A percentile compares a stretch with the other conserved stretches of the same genome.
These are phyloP conservation scores for Liopterus haemorrhoidalis DNA, from an alignment of 2,888 invertebrate species.

Conservation along the genomic window DNA sequence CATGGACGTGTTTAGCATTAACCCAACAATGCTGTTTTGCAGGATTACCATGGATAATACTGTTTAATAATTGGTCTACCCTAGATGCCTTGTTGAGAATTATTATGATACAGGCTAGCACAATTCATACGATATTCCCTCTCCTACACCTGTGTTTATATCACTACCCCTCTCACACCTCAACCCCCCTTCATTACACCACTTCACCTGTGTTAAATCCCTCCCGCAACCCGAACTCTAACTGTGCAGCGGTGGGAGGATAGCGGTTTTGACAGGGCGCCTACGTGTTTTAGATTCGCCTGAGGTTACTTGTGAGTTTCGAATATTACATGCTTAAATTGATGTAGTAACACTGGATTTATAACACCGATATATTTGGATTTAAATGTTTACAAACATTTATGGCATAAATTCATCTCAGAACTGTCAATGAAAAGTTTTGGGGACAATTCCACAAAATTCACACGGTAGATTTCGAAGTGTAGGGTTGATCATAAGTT, in stretches of 20 bases:
- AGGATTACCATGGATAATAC: conserved; percentile 30
- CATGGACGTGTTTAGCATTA: conserved; percentile 34
- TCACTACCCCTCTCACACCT: conserved; percentile 14
- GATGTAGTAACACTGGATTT: too few species aligned
- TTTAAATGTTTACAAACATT: too few species aligned
- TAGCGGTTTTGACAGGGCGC: conserved; percentile 31
- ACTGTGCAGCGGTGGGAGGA: conserved; percentile 9
- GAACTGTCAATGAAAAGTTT: too few species aligned
- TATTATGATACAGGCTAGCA: neutral
- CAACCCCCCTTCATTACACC: neutral
- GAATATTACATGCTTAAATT: too few species aligned
- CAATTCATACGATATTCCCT: conserved; percentile 30
- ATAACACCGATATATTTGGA: too few species aligned
- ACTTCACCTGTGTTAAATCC: neutral
- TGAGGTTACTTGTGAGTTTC: too few species aligned
- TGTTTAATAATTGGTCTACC: conserved; percentile 8
- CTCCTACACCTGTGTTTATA: conserved; percentile 34
- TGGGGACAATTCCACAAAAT: too few species aligned
- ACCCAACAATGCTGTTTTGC: conserved; percentile 31
- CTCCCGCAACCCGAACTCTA: conserved; percentile 10
- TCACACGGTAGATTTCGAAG: too few species aligned
- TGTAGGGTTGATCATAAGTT: too few species aligned
- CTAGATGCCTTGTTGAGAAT: neutral
- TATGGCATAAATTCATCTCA: too few species aligned
- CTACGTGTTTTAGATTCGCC: conserved; percentile 32